Conservation (phyloP, 2,888 invertebrate genomes). For the Zonitis immaculata region DNA sequence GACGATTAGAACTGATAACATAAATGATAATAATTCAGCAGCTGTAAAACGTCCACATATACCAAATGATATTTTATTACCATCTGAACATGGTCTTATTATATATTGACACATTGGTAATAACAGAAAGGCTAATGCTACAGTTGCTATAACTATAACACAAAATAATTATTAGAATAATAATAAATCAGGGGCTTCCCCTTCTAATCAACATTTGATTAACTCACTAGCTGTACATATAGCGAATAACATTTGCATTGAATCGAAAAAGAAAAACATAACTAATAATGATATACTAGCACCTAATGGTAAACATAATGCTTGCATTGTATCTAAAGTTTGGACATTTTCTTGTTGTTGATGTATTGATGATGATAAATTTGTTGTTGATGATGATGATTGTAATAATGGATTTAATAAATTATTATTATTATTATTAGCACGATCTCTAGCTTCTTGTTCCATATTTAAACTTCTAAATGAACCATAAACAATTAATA, state of each 20-base stretch:
- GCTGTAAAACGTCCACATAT: slow-evolving; percentile 91
- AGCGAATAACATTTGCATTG: slow-evolving; percentile 94
- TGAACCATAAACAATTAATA: slow-evolving; percentile 95
- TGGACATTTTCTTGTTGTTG: slow-evolving; percentile 57
- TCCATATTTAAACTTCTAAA: slow-evolving; percentile 96
- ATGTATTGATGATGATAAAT: background rate
- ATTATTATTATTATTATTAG: slow-evolving; percentile 50
- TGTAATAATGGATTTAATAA: slow-evolving; percentile 43
- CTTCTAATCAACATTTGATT: no score
- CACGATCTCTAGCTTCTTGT: slow-evolving; percentile 78
- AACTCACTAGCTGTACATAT: slow-evolving; percentile 94
- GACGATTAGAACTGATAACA: slow-evolving; percentile 87
- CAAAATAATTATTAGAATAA: no score
- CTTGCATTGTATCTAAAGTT: slow-evolving; percentile 95
- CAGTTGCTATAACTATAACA: slow-evolving; percentile 83
- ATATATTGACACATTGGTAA: slow-evolving; percentile 97
- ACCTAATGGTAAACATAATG: slow-evolving; percentile 90
- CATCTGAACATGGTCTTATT: slow-evolving; percentile 77
- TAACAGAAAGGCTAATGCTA: slow-evolving; percentile 91
- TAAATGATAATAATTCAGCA: slow-evolving; percentile 90
- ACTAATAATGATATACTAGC: slow-evolving; percentile 93
- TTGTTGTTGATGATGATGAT: background rate
- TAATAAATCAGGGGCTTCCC: no score
- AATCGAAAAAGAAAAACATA: slow-evolving; percentile 99
- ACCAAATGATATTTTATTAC: slow-evolving; percentile 82